Percentiles rank a stretch among this genome's conserved stretches.
These are phyloP conservation scores for Enteromius anoplus DNA, from an alignment of 2,797 vertebrate genomes.

Conservation along the genomic window DNA sequence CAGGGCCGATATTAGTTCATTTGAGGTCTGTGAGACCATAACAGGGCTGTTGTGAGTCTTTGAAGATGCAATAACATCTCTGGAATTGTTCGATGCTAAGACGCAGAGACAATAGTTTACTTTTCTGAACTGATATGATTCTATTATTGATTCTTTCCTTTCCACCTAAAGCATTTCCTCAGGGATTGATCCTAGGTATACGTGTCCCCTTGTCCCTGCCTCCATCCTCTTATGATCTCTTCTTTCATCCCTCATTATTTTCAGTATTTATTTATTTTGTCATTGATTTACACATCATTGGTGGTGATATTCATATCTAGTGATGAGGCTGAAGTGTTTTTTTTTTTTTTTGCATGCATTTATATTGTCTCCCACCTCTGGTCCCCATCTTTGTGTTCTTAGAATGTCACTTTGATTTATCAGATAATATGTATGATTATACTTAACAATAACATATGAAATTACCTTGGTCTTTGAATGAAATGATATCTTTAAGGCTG, in stretches of 20 bases:
- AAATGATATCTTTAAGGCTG: neutral
- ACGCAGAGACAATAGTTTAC: slow-evolving; percentile 6
- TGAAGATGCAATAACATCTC: neutral
- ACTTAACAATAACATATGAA: neutral
- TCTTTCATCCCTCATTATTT: slow-evolving; percentile 24
- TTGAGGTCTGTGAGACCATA: slow-evolving; percentile 1
- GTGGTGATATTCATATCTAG: slow-evolving; percentile 35
- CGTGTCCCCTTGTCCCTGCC: slow-evolving; percentile 66
- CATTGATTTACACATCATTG: slow-evolving; percentile 30
- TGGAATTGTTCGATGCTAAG: neutral
- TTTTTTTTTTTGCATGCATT: slow-evolving; percentile 45
- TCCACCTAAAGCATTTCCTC: slow-evolving; percentile 87
- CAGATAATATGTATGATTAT: neutral
- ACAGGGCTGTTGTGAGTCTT: neutral
- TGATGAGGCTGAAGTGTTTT: neutral
- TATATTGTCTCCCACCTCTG: slow-evolving; percentile 1
- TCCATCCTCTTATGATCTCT: slow-evolving; percentile 29
- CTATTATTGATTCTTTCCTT: slow-evolving; percentile 77
- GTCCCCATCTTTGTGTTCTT: neutral
- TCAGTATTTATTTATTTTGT: slow-evolving; percentile 19
- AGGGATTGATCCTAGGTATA: slow-evolving; percentile 92
- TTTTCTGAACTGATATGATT: slow-evolving; percentile 72
- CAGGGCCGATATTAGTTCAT: slow-evolving; percentile 26
- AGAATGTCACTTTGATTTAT: slow-evolving; percentile 12
- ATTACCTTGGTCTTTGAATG: neutral